A percentile compares a stretch with the other conserved stretches of the same genome.
These are phyloP conservation scores for Diachasmimorpha longicaudata DNA, from an alignment of 1,140 invertebrate species.

Conservation along the genomic window DNA sequence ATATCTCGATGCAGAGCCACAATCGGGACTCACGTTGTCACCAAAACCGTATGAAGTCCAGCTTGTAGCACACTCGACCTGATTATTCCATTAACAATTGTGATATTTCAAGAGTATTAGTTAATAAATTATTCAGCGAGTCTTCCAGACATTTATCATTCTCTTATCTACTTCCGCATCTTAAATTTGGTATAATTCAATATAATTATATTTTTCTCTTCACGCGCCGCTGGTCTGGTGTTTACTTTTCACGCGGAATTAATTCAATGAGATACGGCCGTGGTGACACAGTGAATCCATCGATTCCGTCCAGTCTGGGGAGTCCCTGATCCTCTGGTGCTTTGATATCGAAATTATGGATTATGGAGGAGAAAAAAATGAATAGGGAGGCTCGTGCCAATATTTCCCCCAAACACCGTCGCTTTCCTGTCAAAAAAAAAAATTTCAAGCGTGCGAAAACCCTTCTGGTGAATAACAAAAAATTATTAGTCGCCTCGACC, in stretches of 20 bases:
- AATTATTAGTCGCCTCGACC: too few relatives aligned
- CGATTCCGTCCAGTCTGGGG: slow-evolving; percentile 52
- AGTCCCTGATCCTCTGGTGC: slow-evolving; percentile 40
- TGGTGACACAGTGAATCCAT: slow-evolving; percentile 64
- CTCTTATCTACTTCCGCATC: neutral
- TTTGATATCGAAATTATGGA: slow-evolving; percentile 64
- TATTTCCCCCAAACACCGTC: slow-evolving; percentile 69
- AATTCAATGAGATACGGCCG: slow-evolving; percentile 56
- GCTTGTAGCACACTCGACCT: slow-evolving; percentile 34
- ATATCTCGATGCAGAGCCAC: slow-evolving; percentile 34
- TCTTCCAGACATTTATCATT: neutral
- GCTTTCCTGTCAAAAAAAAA: slow-evolving; percentile 60
- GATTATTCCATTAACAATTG: neutral
- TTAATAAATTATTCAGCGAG: neutral
- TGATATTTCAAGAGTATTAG: neutral
- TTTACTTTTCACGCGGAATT: slow-evolving; percentile 20
- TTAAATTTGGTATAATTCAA: too few relatives aligned
- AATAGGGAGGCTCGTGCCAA: slow-evolving; percentile 67
- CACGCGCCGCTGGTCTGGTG: too few relatives aligned
- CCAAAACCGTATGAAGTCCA: slow-evolving; percentile 53
- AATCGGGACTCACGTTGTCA: slow-evolving; percentile 45
- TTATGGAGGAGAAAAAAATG: slow-evolving; percentile 62
- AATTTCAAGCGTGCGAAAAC: neutral
- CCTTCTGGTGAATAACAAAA: too few relatives aligned
- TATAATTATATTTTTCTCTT: neutral